Evolutionary conservation across 1,140 invertebrate species (phyloP).

Genomic region (Magallana angulata): DNA sequence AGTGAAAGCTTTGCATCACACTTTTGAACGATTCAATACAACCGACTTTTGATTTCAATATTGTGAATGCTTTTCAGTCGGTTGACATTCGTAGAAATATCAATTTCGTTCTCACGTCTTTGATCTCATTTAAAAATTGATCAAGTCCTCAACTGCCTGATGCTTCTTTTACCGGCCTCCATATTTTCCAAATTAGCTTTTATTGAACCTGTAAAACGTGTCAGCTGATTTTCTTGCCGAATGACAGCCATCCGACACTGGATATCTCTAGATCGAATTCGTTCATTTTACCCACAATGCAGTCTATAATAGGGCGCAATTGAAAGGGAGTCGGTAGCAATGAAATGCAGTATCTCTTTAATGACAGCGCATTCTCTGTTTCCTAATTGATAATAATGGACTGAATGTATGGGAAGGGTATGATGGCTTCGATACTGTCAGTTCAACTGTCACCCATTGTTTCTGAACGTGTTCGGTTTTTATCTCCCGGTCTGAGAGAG

Average conservation of each 20-base stretch:
- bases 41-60: background rate
- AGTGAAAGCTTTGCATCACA: background rate
- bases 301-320: slow-evolving; percentile 19
- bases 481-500: background rate
- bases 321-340: slow-evolving; percentile 25
- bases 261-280: slow-evolving; percentile 40
- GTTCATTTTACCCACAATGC: slow-evolving; percentile 43
- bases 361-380: slow-evolving; percentile 38
- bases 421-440: slow-evolving; percentile 20
- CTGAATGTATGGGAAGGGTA: slow-evolving; percentile 23
- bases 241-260: slow-evolving; percentile 23
- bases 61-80: slow-evolving; percentile 10
- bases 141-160: slow-evolving; percentile 10
- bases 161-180: slow-evolving; percentile 19
- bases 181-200: slow-evolving; percentile 43
- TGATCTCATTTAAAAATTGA: slow-evolving; percentile 38
- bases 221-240: background rate
- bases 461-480: slow-evolving; percentile 24
- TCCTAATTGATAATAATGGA: slow-evolving; percentile 45
- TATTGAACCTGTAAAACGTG: slow-evolving; percentile 39
- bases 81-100: background rate
- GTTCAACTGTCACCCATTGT: slow-evolving; percentile 27
- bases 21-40: background rate
- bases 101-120: background rate
- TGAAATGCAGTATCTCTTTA: slow-evolving; percentile 25